Percentiles rank a stretch among this genome's conserved stretches.
Conservation (phyloP, 2,797 vertebrate genomes). For the Corythornis leucogaster region DNA sequence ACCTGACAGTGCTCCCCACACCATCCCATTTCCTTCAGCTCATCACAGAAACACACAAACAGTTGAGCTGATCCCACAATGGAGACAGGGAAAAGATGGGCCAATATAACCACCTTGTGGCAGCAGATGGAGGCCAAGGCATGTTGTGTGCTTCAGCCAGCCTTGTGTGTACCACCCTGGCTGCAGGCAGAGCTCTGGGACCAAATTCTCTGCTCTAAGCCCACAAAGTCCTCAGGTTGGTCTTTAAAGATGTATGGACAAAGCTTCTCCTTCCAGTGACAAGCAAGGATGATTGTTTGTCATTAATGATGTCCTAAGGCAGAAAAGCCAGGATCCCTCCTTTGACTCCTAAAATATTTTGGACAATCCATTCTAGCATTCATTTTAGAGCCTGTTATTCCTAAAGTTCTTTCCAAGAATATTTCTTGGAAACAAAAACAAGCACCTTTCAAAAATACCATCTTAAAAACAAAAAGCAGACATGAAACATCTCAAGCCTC, state of each 20-base stretch:
- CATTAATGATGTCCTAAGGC: background rate
- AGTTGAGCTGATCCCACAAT: background rate
- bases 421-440: background rate
- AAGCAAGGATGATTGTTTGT: background rate
- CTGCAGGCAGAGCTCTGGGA: rapidly evolving
- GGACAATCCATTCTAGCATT: background rate
- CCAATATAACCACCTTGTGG: background rate
- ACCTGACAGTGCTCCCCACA: background rate
- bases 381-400: background rate
- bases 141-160: rapidly evolving
- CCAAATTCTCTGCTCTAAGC: background rate
- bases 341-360: background rate
- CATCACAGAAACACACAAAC: background rate
- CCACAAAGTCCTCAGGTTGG: background rate
- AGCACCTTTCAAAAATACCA: background rate
- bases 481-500: background rate
- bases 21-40: background rate
- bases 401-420: background rate
- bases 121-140: background rate
- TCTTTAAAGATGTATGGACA: background rate
- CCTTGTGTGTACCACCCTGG: background rate
- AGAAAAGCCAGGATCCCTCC: background rate
- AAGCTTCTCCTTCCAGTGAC: background rate
- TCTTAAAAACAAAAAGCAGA: background rate
- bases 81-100: background rate